Base-by-base conservation (phyloP, 1,140 invertebrate genomes). In the Hormaphis cornu region DNA sequence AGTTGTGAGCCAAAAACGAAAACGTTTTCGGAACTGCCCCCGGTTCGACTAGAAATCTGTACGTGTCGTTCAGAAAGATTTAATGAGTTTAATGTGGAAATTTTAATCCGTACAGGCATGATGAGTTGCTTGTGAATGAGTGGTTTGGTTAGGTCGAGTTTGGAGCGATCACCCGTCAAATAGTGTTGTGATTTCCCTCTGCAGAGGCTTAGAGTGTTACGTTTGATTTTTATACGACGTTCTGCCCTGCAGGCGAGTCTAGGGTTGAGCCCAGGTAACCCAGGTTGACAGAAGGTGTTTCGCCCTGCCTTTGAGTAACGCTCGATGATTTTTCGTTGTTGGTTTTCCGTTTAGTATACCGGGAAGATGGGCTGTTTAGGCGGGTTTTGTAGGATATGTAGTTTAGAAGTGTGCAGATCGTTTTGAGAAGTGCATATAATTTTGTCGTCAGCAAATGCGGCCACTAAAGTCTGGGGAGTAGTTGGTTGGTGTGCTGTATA, bases 311-410 rank as follows among this genome's bases (percentile, higher is more conserved):
- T 18, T 70, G 40, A 70, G 53, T 14, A 44, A 63, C 12, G 69
- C 30, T 12, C 30, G 40, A 30, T 16, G 22, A 14, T 69, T 70
- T 73, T n/a, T n/a, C n/a, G n/a, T 77, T 77, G 70, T 76, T 76
- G 2, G 74, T 70, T 56, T 72, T 69, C 74, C 75, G 76, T 37
- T 71, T 75, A 14, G 72, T 66, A 18, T 70, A 52, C 75, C 74
- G 76, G n/a, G 42, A 18, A 26, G 73, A 56, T n/a, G 75, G 52
- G 28, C 71, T 26, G 10, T 71, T 58, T 1, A 75, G 37, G 14
- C 71, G 42, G 8, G 44, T 70, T 72, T 77, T n/a, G n/a, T n/a
- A n/a, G 75, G 12, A 77, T 42, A 14, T 69, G 61, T 30, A 52
- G 28, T 33, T 74, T 72, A 1, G 76, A 73, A 33, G 18, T 44